A percentile compares a stretch with the other conserved stretches of the same genome.
These are phyloP conservation scores for Scrobipalpa atriplicella DNA, from an alignment of 2,888 invertebrate genomes.

Conservation along the genomic window DNA sequence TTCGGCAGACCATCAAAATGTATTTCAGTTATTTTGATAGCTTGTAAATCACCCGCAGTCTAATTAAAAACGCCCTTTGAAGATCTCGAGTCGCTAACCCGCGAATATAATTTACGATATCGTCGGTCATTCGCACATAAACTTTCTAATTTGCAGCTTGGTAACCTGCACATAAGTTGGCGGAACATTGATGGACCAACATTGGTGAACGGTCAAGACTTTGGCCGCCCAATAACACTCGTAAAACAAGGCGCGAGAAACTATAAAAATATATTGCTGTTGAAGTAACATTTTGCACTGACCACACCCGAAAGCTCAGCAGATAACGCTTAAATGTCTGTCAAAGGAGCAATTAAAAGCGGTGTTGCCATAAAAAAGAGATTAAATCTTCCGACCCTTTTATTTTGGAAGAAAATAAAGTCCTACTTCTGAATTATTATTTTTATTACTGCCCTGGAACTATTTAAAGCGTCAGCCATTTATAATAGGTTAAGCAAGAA, in stretches of 20 bases:
- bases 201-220: not conserved
- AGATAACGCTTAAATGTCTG: slow-evolving; percentile 72
- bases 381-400: slow-evolving; percentile 61
- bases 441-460: slow-evolving; percentile 12
- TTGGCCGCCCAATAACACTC: slow-evolving; percentile 50
- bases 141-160: slow-evolving; percentile 77
- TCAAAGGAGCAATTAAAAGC: slow-evolving; percentile 80
- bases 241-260: slow-evolving; percentile 71
- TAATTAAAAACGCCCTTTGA: slow-evolving; percentile 74
- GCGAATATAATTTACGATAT: slow-evolving; percentile 77
- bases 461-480: not conserved
- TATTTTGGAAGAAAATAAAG: slow-evolving; percentile 55
- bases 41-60: slow-evolving; percentile 70
- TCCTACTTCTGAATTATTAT: slow-evolving; percentile 17
- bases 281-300: slow-evolving; percentile 68
- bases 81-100: slow-evolving; percentile 62
- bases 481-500: not conserved
- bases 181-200: slow-evolving; percentile 32
- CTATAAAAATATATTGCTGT: slow-evolving; percentile 76
- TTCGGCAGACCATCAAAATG: slow-evolving; percentile 53
- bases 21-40: slow-evolving; percentile 63
- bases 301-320: slow-evolving; percentile 70
- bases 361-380: slow-evolving; percentile 71
- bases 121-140: slow-evolving; percentile 68
- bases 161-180: slow-evolving; percentile 63